These are phyloP conservation scores for Ia io DNA, from an alignment of 2,113 vertebrate species.

Conservation along the genomic window DNA sequence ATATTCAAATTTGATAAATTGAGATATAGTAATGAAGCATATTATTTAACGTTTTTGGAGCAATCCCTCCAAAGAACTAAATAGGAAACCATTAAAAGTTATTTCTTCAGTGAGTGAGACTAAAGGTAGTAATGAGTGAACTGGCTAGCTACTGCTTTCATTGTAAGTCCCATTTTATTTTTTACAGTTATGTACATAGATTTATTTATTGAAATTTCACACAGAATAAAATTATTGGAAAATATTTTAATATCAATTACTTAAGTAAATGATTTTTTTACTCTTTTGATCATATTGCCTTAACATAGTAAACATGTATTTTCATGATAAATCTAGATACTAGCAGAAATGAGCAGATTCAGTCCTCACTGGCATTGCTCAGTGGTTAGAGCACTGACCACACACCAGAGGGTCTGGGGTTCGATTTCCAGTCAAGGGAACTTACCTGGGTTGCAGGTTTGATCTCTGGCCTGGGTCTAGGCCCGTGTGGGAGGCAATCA, in stretches of 20 bases:
- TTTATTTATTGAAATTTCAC: not conserved
- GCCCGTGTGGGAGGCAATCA: no score
- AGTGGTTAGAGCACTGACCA: no score
- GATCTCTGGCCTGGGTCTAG: no score
- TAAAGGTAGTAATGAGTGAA: not conserved
- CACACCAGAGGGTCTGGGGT: no score
- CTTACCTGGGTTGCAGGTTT: no score
- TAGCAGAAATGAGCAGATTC: not conserved
- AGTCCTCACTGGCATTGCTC: no score
- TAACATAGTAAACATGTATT: not conserved
- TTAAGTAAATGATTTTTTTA: not conserved
- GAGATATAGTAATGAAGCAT: not conserved
- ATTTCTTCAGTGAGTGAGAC: not conserved
- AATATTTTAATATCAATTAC: not conserved
- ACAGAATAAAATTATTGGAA: not conserved
- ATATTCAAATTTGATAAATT: slow-evolving; percentile 10
- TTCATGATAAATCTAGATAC: not conserved
- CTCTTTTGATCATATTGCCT: not conserved
- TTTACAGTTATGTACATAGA: not conserved
- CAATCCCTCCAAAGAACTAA: not conserved
- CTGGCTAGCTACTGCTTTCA: not conserved
- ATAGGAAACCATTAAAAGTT: not conserved
- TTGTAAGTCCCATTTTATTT: not conserved
- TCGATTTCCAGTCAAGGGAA: no score
- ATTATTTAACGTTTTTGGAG: not conserved